A percentile compares a stretch with the other conserved stretches of the same genome.
Evolutionary conservation across 2,797 vertebrate genomes (phyloP).

Genomic region (Acestrorhynchus altus): DNA sequence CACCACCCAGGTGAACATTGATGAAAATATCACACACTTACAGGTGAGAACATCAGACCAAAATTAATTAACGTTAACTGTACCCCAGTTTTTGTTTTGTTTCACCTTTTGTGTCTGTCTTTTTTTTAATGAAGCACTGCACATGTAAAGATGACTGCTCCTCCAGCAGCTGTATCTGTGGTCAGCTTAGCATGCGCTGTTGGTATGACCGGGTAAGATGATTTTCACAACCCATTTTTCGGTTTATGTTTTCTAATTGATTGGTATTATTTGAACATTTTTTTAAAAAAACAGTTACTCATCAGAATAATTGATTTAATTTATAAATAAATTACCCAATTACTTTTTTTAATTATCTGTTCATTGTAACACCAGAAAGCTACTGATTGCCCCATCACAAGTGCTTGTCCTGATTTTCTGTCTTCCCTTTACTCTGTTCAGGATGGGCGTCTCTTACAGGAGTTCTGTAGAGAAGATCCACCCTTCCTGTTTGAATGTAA

Average conservation of each 20-base stretch:
- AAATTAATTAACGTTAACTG: not conserved
- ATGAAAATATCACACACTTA: conserved; percentile 94
- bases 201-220: conserved; percentile 92
- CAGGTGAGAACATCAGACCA: conserved; percentile 77
- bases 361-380: not conserved
- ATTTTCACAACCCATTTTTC: no score
- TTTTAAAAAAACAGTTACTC: not conserved
- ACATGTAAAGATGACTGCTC: conserved; percentile 94
- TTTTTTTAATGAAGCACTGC: conserved; percentile 84
- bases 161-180: conserved; percentile 93
- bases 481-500: conserved; percentile 96
- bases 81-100: not conserved
- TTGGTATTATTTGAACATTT: not conserved
- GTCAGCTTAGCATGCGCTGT: conserved; percentile 94
- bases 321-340: not conserved
- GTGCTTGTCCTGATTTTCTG: not conserved
- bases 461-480: conserved; percentile 92
- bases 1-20: conserved; percentile 91
- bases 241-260: no score
- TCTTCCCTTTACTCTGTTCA: conserved; percentile 57
- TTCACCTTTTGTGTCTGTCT: not conserved
- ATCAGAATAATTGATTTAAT: not conserved
- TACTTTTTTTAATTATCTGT: not conserved
- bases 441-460: conserved; percentile 90
- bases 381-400: not conserved